Base-by-base conservation (phyloP, 2,113 vertebrate genomes). In the Pipa parva region DNA sequence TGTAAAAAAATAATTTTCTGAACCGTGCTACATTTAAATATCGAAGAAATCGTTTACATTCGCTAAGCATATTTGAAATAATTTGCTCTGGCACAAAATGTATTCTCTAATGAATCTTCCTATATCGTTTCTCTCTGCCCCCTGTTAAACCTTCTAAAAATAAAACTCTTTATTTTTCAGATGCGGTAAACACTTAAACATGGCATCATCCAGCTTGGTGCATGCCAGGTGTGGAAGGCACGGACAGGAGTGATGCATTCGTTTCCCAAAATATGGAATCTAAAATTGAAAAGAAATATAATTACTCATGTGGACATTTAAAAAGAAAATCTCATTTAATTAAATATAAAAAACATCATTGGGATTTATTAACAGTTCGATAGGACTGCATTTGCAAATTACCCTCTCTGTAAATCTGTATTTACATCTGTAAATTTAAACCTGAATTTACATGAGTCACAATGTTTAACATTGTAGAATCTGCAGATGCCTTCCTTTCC, bases 181-280 rank as follows among this genome's bases (percentile, higher is more conserved):
- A 6, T 78, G 61, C 0, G 84, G 82, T 33, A 93, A 78, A 69
- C 95, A 99, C 79, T 81, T 90, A 73, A 85, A 92, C 36, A 76
- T 89, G 58, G 79, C 84, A n/a, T 87, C 79, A 0, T 80, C 72
- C 37, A 81, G 77, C 61, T 83, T 74, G 36, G 85, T 12, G 26
- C 95, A 99, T 2, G 77, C 71, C 73, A 98, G 77, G 68, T 91
- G 80, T 0, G 92, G 88, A 10, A 93, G 80, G 63, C 96, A 98
- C 0, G 95, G 96, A 29, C 95, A 99, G 0, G 85, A 93, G 71
- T 96, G 91, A 77, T 95, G 92, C 63, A 89, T 84, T 77, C 95
- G 76, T 72, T 83, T 87, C 51, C 96, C 93, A 0, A 83, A 63
- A 84, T 88, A 99, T 10, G 95, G 96, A 61, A 94, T 88, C 96